These are phyloP conservation scores for Cylloceria caligata DNA, from an alignment of 2,888 invertebrate species.

Conservation along the genomic window DNA sequence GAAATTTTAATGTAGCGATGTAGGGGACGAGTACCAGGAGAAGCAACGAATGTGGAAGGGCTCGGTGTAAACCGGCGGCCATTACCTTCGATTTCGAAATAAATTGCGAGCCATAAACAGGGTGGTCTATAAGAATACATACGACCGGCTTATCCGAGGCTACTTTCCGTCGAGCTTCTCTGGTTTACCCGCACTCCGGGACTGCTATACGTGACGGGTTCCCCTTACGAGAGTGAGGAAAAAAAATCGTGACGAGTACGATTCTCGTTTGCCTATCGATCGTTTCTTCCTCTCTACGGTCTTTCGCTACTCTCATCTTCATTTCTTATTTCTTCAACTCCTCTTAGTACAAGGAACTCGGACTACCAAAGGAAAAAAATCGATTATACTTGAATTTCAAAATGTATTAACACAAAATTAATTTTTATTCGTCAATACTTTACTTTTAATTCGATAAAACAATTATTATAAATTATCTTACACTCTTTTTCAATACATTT, in stretches of 20 bases:
- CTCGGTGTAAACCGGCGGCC: conserved; percentile 81
- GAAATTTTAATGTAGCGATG: conserved; percentile 82
- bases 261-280: conserved; percentile 59
- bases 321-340: conserved; percentile 15
- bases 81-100: conserved; percentile 84
- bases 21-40: conserved; percentile 24
- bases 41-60: conserved; percentile 60
- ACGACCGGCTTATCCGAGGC: conserved; percentile 79
- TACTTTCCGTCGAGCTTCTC: conserved; percentile 53
- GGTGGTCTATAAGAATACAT: conserved; percentile 83
- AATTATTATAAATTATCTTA: too few relatives aligned
- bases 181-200: conserved; percentile 54
- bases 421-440: background rate
- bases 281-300: conserved; percentile 35
- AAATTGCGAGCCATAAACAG: conserved; percentile 84
- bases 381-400: background rate
- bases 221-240: conserved; percentile 16
- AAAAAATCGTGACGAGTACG: conserved; percentile 48
- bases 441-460: too few relatives aligned
- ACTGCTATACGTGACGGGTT: conserved; percentile 34
- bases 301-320: background rate
- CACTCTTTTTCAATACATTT: too few relatives aligned
- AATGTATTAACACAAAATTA: background rate
- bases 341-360: background rate
- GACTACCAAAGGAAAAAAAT: background rate